These are phyloP conservation scores for Calameuta filiformis DNA, from an alignment of 2,888 invertebrate genomes.

Conservation along the genomic window DNA sequence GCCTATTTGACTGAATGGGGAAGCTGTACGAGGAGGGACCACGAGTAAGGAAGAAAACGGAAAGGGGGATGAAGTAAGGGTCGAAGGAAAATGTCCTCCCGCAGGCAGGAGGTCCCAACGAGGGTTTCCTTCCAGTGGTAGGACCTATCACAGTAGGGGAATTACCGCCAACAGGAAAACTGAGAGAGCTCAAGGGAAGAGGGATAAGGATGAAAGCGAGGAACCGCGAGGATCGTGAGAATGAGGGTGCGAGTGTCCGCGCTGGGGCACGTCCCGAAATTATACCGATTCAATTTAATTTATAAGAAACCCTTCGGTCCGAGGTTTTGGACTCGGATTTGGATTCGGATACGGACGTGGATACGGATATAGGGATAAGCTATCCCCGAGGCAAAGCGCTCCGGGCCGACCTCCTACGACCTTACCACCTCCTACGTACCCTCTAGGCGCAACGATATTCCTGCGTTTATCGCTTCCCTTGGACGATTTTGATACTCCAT, in stretches of 20 bases:
- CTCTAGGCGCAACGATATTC: background rate
- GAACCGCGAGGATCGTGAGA: conserved; percentile 6
- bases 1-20: background rate
- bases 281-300: conserved; percentile 50
- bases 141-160: background rate
- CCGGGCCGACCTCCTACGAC: background rate
- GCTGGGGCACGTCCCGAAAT: conserved; percentile 36
- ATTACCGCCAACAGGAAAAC: background rate
- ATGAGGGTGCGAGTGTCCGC: conserved; percentile 11
- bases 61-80: background rate
- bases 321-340: background rate
- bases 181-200: background rate
- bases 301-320: conserved; percentile 34
- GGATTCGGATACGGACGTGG: background rate
- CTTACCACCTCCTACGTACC: background rate
- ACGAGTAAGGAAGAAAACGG: background rate
- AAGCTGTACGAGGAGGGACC: background rate
- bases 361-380: conserved; percentile 1
- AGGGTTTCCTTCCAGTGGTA: background rate
- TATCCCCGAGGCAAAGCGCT: background rate
- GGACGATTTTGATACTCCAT: background rate
- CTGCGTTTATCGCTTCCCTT: background rate
- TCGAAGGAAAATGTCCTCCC: background rate
- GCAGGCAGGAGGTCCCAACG: background rate
- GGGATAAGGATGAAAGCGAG: background rate